Conservation (phyloP, 2,797 vertebrate genomes). For the Phrynocephalus forsythii region DNA sequence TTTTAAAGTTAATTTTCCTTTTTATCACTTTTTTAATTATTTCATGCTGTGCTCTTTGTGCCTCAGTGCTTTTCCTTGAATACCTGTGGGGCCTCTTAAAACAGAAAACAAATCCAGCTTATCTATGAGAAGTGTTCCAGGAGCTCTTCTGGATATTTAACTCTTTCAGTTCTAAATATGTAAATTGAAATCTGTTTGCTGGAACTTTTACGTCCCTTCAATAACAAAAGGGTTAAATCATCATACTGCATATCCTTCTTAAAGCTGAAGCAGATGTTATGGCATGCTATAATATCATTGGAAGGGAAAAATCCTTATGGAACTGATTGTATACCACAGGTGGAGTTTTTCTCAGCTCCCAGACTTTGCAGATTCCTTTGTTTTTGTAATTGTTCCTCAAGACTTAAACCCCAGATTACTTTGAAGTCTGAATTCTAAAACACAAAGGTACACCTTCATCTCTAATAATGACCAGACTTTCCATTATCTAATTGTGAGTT, state of each 20-base stretch:
- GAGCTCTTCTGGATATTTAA: slow-evolving; percentile 31
- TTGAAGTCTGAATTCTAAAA: no score
- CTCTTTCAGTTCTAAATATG: slow-evolving; percentile 41
- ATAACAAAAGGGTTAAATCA: slow-evolving; percentile 16
- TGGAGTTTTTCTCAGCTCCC: no score
- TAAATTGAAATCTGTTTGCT: slow-evolving; percentile 8
- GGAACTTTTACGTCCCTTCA: slow-evolving; percentile 54
- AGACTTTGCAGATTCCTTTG: no score
- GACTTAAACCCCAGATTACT: no score
- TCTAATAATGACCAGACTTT: no score
- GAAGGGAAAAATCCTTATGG: no score
- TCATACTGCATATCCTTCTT: slow-evolving; percentile 44
- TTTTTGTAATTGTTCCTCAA: no score
- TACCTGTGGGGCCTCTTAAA: slow-evolving; percentile 49
- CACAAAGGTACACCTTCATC: no score
- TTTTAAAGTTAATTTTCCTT: slow-evolving; percentile 54
- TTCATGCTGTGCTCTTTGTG: slow-evolving; percentile 35
- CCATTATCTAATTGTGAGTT: no score
- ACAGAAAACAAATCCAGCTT: slow-evolving; percentile 25
- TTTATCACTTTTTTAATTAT: slow-evolving; percentile 64
- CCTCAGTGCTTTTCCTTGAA: slow-evolving; percentile 41
- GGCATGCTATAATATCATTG: no score
- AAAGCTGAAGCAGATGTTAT: no score
- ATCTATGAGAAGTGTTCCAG: slow-evolving; percentile 50
- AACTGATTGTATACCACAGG: no score